These are phyloP conservation scores for Ecdyonurus torrentis DNA, from an alignment of 2,888 invertebrate genomes.

Conservation along the genomic window DNA sequence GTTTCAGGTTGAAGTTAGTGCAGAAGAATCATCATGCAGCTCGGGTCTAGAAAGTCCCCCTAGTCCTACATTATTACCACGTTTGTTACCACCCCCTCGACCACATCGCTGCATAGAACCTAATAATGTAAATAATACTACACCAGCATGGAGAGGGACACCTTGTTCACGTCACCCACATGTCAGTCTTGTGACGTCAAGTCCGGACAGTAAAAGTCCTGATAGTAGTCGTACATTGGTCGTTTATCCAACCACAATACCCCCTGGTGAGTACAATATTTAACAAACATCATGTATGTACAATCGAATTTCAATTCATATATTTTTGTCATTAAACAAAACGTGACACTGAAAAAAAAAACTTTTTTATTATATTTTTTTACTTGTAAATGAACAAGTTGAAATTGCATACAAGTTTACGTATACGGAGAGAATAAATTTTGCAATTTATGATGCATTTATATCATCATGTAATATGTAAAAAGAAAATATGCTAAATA, in stretches of 20 bases:
- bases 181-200: neutral
- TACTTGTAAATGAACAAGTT: too few species aligned
- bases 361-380: too few species aligned
- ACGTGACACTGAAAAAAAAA: too few species aligned
- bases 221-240: neutral
- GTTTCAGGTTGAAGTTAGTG: neutral
- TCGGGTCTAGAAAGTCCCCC: neutral
- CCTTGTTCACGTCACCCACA: neutral
- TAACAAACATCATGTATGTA: too few species aligned
- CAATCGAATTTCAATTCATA: too few species aligned
- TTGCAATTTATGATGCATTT: too few species aligned
- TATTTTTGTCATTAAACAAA: too few species aligned
- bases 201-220: neutral
- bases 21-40: neutral
- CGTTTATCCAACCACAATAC: constrained; percentile 1
- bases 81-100: neutral
- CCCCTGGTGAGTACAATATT: neutral
- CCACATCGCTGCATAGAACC: neutral
- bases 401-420: too few species aligned
- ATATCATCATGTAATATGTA: too few species aligned
- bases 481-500: too few species aligned
- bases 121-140: too few species aligned
- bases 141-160: neutral
- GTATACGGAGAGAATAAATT: too few species aligned
- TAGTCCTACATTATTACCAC: neutral